Evolutionary conservation across 30 jellyfish, hydroid and myxozoan species (phyloP).

Genomic region (Aurelia coerulea): DNA sequence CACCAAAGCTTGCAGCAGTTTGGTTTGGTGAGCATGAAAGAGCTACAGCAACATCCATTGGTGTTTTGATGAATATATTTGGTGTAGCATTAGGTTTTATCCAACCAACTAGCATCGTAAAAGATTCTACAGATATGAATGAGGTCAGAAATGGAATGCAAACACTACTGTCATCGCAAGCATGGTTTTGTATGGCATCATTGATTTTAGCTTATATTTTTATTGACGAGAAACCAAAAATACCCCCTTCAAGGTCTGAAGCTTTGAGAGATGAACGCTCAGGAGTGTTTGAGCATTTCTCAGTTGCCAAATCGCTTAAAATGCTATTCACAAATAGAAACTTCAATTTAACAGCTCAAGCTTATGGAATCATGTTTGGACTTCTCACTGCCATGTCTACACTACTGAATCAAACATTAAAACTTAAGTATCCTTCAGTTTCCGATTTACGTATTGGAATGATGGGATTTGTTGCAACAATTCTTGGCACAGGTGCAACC

Average conservation of each 20-base stretch:
- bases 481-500: conserved; percentile 58
- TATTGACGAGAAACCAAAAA: conserved; percentile 60
- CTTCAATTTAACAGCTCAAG: conserved; percentile 67
- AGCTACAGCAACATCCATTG: conserved; percentile 86
- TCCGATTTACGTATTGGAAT: conserved; percentile 76
- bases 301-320: conserved; percentile 31
- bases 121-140: conserved; percentile 39
- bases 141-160: conserved; percentile 47
- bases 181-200: conserved; percentile 48
- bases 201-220: conserved; percentile 37
- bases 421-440: conserved; percentile 19
- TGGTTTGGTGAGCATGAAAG: conserved; percentile 97
- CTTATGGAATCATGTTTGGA: conserved; percentile 75
- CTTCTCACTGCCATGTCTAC: conserved; percentile 51
- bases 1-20: conserved; percentile 82
- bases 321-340: conserved; percentile 58
- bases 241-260: conserved; percentile 71
- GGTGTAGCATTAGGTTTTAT: conserved; percentile 92
- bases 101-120: conserved; percentile 75
- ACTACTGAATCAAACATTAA: conserved; percentile 45
- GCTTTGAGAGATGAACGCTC: conserved; percentile 39
- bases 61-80: conserved; percentile 78
- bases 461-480: conserved; percentile 78
- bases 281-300: conserved; percentile 16
- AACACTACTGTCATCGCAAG: conserved; percentile 55